Percentiles rank a stretch among this genome's conserved stretches.
Evolutionary conservation across 2,888 invertebrate genomes (phyloP).

Genomic region (Agrochola circellaris): DNA sequence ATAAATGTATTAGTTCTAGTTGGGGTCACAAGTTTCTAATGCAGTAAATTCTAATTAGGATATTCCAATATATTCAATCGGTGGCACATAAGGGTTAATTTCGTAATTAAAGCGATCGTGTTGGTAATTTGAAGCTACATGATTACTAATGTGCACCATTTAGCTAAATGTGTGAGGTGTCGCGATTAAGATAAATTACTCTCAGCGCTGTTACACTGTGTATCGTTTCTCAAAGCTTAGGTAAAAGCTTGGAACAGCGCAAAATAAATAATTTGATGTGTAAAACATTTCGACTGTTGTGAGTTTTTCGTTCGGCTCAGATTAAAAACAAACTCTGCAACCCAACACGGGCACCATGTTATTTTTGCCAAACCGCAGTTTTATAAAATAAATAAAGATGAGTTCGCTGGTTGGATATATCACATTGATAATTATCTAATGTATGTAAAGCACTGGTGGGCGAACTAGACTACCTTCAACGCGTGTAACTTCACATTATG

Average conservation of each 20-base stretch:
- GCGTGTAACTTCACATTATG: neutral
- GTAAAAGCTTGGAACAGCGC: constrained; percentile 34
- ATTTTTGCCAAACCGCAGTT: constrained; percentile 14
- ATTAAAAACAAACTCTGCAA: constrained; percentile 34
- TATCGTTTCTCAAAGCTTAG: constrained; percentile 32
- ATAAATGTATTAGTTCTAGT: constrained; percentile 63
- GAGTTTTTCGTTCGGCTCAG: constrained; percentile 10
- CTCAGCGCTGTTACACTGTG: constrained; percentile 23
- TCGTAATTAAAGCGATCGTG: constrained; percentile 42
- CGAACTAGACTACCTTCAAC: constrained; percentile 13
- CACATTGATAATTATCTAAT: constrained; percentile 14
- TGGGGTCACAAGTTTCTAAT: constrained; percentile 47
- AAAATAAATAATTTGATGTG: constrained; percentile 37
- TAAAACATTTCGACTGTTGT: constrained; percentile 18
- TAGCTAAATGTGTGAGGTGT: constrained; percentile 51
- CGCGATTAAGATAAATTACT: constrained; percentile 56
- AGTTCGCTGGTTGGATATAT: neutral
- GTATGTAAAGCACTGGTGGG: too few species aligned
- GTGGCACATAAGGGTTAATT: constrained; percentile 59
- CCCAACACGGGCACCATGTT: neutral
- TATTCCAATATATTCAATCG: constrained; percentile 59
- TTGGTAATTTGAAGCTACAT: constrained; percentile 46
- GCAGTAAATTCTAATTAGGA: constrained; percentile 60
- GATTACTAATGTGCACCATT: constrained; percentile 58
- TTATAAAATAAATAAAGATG: constrained; percentile 8